A percentile compares a stretch with the other conserved stretches of the same genome.
phyloP scores from a whole-genome alignment of 92 coral and sea anemone genomes.

The Siderastrea radians region DNA sequence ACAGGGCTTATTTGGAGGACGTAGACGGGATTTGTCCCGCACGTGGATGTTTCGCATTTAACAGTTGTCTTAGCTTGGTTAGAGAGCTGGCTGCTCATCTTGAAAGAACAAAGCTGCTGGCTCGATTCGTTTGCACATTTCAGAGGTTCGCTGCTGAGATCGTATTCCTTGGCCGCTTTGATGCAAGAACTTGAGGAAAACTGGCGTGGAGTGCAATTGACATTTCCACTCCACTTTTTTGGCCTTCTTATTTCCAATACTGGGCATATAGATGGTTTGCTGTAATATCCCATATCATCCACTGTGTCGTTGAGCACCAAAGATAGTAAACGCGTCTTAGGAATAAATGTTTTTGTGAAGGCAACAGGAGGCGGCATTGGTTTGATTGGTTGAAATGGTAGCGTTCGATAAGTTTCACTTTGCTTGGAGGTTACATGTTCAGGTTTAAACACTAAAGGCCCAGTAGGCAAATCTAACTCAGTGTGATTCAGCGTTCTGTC shows the following conservation, averaged over 20 bases:
- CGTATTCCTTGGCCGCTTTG: slow-evolving; percentile 70
- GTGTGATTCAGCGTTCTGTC: not conserved
- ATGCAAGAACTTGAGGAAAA: slow-evolving; percentile 48
- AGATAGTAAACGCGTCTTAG: not conserved
- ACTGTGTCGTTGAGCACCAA: not conserved
- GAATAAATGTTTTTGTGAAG: not conserved
- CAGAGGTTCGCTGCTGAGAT: slow-evolving; percentile 34
- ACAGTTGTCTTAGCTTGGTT: slow-evolving; percentile 12
- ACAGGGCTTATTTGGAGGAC: slow-evolving; percentile 56
- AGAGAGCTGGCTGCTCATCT: slow-evolving; percentile 20
- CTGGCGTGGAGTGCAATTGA: slow-evolving; percentile 60
- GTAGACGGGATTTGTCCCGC: slow-evolving; percentile 72
- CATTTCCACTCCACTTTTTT: slow-evolving; percentile 24
- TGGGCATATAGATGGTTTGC: slow-evolving; percentile 25
- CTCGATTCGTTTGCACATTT: slow-evolving; percentile 48
- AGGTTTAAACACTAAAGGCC: not conserved
- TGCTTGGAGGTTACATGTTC: not conserved
- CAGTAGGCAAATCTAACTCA: not conserved
- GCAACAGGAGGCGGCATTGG: slow-evolving; percentile 30
- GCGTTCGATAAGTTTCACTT: not conserved
- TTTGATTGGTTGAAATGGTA: not conserved
- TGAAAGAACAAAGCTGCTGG: slow-evolving; percentile 59
- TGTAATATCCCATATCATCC: not conserved
- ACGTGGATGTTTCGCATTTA: slow-evolving; percentile 53
- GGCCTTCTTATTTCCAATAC: slow-evolving; percentile 1